Base-by-base conservation (phyloP, 2,888 invertebrate genomes). In the Seira musarum region DNA sequence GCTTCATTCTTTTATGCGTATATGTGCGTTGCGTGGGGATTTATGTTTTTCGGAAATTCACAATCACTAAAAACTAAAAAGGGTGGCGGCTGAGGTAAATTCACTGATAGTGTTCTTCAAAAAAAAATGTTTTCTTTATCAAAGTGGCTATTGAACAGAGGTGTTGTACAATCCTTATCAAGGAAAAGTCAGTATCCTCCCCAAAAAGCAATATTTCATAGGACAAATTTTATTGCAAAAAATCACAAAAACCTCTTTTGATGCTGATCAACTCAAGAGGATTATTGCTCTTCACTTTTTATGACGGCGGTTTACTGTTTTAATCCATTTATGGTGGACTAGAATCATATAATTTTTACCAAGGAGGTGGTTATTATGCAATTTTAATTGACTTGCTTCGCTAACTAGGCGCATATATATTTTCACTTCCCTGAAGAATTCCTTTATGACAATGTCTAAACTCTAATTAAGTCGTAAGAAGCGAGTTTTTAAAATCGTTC, bases 1-100 rank as follows among this genome's bases (percentile, higher is more conserved):
- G 30, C 30, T 30, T 30, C 30, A 8, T 30, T 2, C 30, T 30
- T 30, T 30, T 30, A 46, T 46, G 71, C 24, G 40, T 46, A 21
- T 69, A 30, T 60, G 60, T 60, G 60, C 22, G 60, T 71, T 60
- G 22, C 60, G 60, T 60, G 22, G 21, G 53, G 60, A 60, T 60
- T 60, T 60, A 60, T 60, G 60, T 60, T 60, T 60, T 21, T 13
- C 21, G 22, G 53, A 13, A 53, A 17, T 8, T 30, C 17, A 53
- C 53, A 3, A n/a, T n/a, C n/a, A n/a, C n/a, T n/a, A n/a, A n/a
- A n/a, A n/a, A 57, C 57, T 57, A 15, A 60, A 60, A 60, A 60
- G 60, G 60, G 60, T 22, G 60, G 60, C 2, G 60, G 21, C 13
- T 19, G 19, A 2, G 21, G 60, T 22, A 21, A 5, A 2, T 19